Evolutionary conservation across 2,888 invertebrate genomes (phyloP).

Genomic region (Lymantria monacha): DNA sequence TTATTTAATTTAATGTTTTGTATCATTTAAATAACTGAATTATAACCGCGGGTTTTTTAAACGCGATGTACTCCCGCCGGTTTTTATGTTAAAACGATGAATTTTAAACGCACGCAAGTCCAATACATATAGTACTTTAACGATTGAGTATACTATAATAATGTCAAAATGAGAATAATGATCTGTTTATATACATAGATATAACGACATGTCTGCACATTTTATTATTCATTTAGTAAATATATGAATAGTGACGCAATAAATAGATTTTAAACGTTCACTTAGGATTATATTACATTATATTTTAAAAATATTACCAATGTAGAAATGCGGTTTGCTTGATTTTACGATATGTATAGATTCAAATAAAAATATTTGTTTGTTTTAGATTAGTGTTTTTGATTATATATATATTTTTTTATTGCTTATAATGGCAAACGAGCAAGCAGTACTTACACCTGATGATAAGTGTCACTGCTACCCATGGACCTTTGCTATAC

Average conservation of each 20-base stretch:
- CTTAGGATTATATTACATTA: not conserved
- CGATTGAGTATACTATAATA: conserved; percentile 22
- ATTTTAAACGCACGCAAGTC: conserved; percentile 19
- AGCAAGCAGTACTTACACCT: no score
- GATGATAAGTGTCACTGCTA: no score
- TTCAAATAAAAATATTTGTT: no score
- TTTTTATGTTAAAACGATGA: conserved; percentile 27
- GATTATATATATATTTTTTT: no score
- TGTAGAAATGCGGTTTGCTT: no score
- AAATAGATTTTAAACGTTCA: not conserved
- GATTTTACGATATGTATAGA: no score
- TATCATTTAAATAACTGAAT: conserved; percentile 33
- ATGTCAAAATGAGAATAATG: conserved; percentile 33
- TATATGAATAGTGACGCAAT: not conserved
- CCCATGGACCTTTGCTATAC: no score
- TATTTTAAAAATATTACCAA: not conserved
- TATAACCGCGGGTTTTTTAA: conserved; percentile 26
- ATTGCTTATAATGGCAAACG: no score
- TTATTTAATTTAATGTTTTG: conserved; percentile 8
- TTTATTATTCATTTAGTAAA: not conserved
- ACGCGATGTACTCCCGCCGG: conserved; percentile 18
- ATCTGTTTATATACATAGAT: conserved; percentile 23
- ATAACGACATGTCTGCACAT: conserved; percentile 12
- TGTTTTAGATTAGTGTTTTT: no score
- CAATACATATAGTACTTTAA: conserved; percentile 7